phyloP scores from a whole-genome alignment of 2,888 invertebrate genomes.

The Hydraecia micacea region DNA sequence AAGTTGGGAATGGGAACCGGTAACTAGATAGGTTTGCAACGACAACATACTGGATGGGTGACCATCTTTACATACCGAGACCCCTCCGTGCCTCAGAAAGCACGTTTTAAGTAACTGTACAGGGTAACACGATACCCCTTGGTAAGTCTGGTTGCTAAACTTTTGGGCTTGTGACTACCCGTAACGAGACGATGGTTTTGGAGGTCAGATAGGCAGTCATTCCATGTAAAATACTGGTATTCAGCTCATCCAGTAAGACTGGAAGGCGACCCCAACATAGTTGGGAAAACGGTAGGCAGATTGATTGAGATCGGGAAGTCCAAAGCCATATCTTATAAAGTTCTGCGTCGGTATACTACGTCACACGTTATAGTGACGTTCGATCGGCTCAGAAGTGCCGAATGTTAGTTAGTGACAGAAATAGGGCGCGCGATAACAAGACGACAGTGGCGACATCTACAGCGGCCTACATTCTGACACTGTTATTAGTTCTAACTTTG shows the following conservation, averaged over 20 bases:
- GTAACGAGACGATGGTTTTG: too few relatives aligned
- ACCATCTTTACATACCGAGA: too few relatives aligned
- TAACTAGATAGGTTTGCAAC: constrained; percentile 15
- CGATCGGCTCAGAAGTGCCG: constrained; percentile 46
- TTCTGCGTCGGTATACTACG: not conserved
- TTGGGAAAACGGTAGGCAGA: not conserved
- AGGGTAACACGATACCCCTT: too few relatives aligned
- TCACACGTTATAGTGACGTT: constrained; percentile 9
- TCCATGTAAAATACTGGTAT: too few relatives aligned
- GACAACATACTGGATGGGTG: not conserved
- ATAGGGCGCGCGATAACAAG: constrained; percentile 60
- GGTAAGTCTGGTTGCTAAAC: too few relatives aligned
- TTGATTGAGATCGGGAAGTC: not conserved
- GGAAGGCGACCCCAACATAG: not conserved
- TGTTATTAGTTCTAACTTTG: constrained; percentile 46
- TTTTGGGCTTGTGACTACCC: too few relatives aligned
- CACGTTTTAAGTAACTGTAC: not conserved
- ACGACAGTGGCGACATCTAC: constrained; percentile 29
- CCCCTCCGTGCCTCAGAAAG: too few relatives aligned
- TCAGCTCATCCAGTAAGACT: not conserved
- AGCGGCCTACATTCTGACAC: constrained; percentile 53
- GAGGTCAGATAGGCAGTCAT: too few relatives aligned
- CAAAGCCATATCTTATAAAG: not conserved
- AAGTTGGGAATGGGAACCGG: not conserved
- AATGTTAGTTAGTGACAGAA: constrained; percentile 65